phyloP scores from a whole-genome alignment of 2,888 invertebrate species.

The Diloba caeruleocephala region DNA sequence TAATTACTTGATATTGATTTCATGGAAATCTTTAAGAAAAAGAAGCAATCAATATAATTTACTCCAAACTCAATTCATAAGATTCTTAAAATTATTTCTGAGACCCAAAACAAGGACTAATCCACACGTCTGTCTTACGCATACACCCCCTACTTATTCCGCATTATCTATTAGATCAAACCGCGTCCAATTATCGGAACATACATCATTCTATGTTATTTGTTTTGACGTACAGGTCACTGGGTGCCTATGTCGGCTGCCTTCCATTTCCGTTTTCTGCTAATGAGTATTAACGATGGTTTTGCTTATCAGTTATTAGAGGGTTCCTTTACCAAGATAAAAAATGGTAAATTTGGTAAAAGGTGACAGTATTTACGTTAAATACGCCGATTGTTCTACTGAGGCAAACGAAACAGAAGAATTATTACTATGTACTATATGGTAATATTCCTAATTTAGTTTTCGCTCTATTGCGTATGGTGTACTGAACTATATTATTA shows the following conservation, averaged over 20 bases:
- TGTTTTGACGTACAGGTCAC: slow-evolving; percentile 76
- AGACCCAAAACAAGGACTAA: slow-evolving; percentile 8
- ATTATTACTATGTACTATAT: too few species aligned
- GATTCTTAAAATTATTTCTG: too few species aligned
- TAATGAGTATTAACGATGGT: slow-evolving; percentile 54
- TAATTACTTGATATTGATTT: too few species aligned
- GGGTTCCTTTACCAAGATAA: slow-evolving; percentile 22
- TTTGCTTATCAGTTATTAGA: slow-evolving; percentile 49
- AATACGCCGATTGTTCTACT: slow-evolving; percentile 4
- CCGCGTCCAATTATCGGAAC: slow-evolving; percentile 79
- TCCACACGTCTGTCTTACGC: slow-evolving; percentile 11
- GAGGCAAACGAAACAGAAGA: too few species aligned
- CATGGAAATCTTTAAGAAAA: too few species aligned
- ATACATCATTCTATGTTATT: slow-evolving; percentile 82
- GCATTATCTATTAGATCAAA: slow-evolving; percentile 72
- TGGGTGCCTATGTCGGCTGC: slow-evolving; percentile 40
- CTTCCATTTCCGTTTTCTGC: slow-evolving; percentile 54
- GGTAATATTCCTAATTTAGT: too few species aligned
- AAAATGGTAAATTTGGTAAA: slow-evolving; percentile 35
- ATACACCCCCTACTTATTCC: slow-evolving; percentile 55
- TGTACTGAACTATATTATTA: too few species aligned
- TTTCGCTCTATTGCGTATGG: too few species aligned
- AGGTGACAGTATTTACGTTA: slow-evolving; percentile 13
- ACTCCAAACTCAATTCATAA: too few species aligned
- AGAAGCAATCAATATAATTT: too few species aligned